Base-by-base conservation (phyloP, 2,797 vertebrate genomes). In the Nyctibius grandis region DNA sequence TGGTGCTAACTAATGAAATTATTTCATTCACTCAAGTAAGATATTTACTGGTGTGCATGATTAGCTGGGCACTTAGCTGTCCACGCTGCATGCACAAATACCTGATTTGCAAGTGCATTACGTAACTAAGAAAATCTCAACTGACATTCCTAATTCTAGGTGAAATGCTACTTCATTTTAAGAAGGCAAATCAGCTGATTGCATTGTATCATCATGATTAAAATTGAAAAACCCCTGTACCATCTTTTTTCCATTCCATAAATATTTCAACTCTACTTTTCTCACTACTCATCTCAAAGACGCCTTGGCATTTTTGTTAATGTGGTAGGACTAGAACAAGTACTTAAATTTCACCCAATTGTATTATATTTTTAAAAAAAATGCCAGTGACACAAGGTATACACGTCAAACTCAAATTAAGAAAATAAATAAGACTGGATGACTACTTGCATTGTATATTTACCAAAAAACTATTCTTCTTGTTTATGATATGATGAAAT, bases 1-100 rank as follows among this genome's bases (percentile, higher is more conserved):
- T 85, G 72, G 22, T 84, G 47, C 54, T 83, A 78, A 82, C 63
- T 89, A 61, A 88, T 79, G n/a, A 84, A 92, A 95, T 89, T 73
- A 91, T 78, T 38, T 83, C 8, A 18, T 25, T 88, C 60, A 51
- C 14, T 61, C 18, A 2, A 34, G n/a, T 83, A 54, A 63, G 31
- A 15, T 48, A 15, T 57, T 57, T 69, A 74, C 33, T 67, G 26
- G 13, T 87, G 47, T 47, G 47, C 19, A 5, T 44, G 50, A 78
- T 48, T 79, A 84, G 22, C 44, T 74, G 85, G 28, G 25, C 45
- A 77, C 56, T 59, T 79, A 69, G 61, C 78, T 83, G 48, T 74
- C 22, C 23, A 6, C 5, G 5, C 29, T 61, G 22, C 12, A 8
- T 53, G 31, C 16, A 64, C 38, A 73, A 87, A 75, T 60, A 44